Conservation (phyloP, 2,797 vertebrate genomes). For the Masticophis lateralis region DNA sequence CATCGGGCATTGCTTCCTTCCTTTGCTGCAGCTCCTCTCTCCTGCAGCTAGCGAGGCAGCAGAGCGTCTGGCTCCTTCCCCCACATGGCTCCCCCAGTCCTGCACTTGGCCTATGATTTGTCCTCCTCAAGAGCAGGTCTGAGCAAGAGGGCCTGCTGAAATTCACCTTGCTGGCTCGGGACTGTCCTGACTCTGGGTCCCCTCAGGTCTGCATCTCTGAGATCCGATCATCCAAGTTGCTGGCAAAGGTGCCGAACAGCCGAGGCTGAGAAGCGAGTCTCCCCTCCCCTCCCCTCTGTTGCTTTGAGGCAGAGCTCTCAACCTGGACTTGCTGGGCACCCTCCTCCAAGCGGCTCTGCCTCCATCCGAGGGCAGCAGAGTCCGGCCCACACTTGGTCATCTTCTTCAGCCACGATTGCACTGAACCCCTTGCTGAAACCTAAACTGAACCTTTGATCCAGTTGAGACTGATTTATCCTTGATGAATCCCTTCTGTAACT, state of each 20-base stretch:
- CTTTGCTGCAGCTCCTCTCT: background rate
- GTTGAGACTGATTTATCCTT: background rate
- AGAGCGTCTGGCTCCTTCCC: background rate
- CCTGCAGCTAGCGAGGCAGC: background rate
- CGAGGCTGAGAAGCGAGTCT: too few relatives aligned
- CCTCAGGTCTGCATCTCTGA: background rate
- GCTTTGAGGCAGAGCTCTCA: background rate
- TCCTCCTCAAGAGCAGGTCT: background rate
- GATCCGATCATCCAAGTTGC: background rate
- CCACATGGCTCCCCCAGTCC: background rate
- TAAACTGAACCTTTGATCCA: background rate
- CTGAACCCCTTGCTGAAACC: background rate
- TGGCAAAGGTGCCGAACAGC: background rate
- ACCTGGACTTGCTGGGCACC: background rate
- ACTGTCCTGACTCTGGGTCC: background rate
- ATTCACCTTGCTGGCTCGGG: background rate
- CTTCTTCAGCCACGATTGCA: background rate
- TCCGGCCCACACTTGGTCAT: background rate
- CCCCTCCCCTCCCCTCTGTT: too few relatives aligned
- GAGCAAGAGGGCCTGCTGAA: too few relatives aligned
- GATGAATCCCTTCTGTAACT: background rate
- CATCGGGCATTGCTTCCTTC: background rate
- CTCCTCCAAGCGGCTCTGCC: background rate
- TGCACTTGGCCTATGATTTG: background rate
- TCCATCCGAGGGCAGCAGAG: too few relatives aligned